Evolutionary conservation across 2,113 vertebrate genomes (phyloP), one percentile per base, ranked within the genome.

Genomic region (Probosciger aterrimus): DNA sequence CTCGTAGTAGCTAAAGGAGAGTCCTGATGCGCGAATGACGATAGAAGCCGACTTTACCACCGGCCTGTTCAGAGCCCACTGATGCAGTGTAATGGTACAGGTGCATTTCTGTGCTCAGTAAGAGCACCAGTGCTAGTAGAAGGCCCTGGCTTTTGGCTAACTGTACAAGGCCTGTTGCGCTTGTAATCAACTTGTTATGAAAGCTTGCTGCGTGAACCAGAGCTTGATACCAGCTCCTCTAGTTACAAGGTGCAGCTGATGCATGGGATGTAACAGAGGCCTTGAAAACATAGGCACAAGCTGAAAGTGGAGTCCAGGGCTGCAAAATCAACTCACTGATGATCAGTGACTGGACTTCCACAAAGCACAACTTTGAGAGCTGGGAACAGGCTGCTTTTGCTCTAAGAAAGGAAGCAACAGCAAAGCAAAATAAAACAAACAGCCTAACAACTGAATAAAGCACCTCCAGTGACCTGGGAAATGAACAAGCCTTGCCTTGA

Each of bases 51-150:
- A 7, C 3, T 65, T 60, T 1, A 5, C 12, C 7, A 4, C 14
- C 14, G 6, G 10, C 7, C 28, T 31, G 16, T 37, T 87, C 50
- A 27, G 68, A 62, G 18, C 14, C 3, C 20, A 6, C 2, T 6
- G 8, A 6, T 20, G 18, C 2, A 1, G 12, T 25, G 2, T 55
- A 64, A 53, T 2, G 19, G 10, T 7, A 2, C 1, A 24, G 33
- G 5, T 11, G 7, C 9, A 3, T n/a, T 46, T 39, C 11, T 28
- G 18, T 19, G 11, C 62, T 11, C 30, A 31, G 53, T 30, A 25
- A 30, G n/a, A 64, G 19, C 6, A 9, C 15, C 23, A 33, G 11
- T 25, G 19, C 62, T 27, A 14, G 28, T 23, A 46, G 23, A 77
- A 52, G 46, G 20, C 27, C 16, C 10, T 47, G 33, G 41, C 30